Percentiles rank a stretch among this genome's conserved stretches.
Evolutionary conservation across 2,113 vertebrate species (phyloP).

Genomic region (Eptatretus burgeri): DNA sequence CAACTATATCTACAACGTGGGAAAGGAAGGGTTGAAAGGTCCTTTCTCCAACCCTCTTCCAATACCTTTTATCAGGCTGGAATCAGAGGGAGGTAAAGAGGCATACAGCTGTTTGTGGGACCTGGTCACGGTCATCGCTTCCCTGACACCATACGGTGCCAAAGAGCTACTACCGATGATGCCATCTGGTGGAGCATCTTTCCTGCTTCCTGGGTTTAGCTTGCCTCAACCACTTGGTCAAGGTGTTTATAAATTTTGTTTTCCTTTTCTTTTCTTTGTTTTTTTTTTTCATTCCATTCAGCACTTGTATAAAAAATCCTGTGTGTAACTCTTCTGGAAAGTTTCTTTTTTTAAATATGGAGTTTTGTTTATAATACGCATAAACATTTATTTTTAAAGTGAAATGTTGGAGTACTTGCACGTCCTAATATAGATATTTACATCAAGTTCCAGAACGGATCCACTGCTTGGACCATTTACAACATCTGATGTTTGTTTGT

Average conservation of each 20-base stretch:
- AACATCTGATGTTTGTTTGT: not conserved
- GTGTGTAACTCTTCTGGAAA: not conserved
- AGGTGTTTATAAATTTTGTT: conserved; percentile 21
- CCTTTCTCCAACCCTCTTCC: too few species aligned
- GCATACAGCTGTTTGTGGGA: conserved; percentile 80
- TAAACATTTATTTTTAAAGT: too few species aligned
- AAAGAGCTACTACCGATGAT: conserved; percentile 65
- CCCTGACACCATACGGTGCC: conserved; percentile 63
- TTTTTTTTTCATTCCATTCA: not conserved
- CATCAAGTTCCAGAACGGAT: too few species aligned
- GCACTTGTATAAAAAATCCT: not conserved
- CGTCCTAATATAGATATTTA: too few species aligned
- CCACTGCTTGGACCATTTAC: too few species aligned
- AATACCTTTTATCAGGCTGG: conserved; percentile 25
- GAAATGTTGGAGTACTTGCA: too few species aligned
- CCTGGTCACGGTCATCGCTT: conserved; percentile 74
- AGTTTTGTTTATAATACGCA: too few species aligned
- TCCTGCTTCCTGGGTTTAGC: conserved; percentile 64
- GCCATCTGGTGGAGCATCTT: conserved; percentile 65
- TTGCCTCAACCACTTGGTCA: conserved; percentile 72
- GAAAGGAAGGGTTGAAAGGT: too few species aligned
- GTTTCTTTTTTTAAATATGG: too few species aligned
- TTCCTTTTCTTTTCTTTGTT: not conserved
- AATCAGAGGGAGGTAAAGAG: conserved; percentile 78
- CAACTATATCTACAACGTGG: too few species aligned